These are phyloP conservation scores for Pseudolaguvia tuberculata DNA, from an alignment of 2,113 vertebrate species.

Conservation along the genomic window DNA sequence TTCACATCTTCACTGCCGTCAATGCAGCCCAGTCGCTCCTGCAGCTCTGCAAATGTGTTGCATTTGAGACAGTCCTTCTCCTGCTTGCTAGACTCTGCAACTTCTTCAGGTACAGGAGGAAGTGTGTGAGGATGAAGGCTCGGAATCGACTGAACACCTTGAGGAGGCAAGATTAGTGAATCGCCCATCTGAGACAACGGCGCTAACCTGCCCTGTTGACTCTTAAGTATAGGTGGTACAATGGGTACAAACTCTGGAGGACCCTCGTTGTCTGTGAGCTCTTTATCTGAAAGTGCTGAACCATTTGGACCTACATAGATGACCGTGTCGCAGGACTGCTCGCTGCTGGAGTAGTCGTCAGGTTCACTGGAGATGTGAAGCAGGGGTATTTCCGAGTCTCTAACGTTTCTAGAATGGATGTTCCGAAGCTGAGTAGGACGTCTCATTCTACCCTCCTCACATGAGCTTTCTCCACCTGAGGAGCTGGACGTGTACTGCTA, in stretches of 20 bases:
- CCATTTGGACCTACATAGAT: constrained; percentile 96
- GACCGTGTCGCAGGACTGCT: constrained; percentile 97
- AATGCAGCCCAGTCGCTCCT: constrained; percentile 93
- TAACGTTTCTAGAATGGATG: constrained; percentile 79
- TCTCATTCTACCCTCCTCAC: constrained; percentile 94
- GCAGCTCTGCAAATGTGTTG: constrained; percentile 97
- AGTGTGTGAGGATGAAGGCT: constrained; percentile 59
- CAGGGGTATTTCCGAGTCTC: constrained; percentile 80
- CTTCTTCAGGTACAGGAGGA: constrained; percentile 70
- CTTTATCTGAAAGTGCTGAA: constrained; percentile 89
- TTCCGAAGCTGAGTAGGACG: constrained; percentile 90
- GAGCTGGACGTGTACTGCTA: constrained; percentile 93
- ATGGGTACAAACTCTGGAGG: constrained; percentile 96
- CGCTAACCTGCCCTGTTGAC: constrained; percentile 57
- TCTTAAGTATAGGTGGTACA: constrained; percentile 83
- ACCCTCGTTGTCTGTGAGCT: constrained; percentile 93
- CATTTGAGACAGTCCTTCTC: constrained; percentile 91
- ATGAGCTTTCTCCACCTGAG: constrained; percentile 96
- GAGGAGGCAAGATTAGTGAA: constrained; percentile 38
- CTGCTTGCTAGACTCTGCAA: constrained; percentile 65
- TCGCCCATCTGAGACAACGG: constrained; percentile 40
- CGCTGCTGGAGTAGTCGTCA: constrained; percentile 96
- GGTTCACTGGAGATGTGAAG: constrained; percentile 87
- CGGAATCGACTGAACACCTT: constrained; percentile 47
- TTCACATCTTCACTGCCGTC: constrained; percentile 91